These are phyloP conservation scores for Porites rus DNA, from an alignment of 92 coral and sea anemone species.

Conservation along the genomic window DNA sequence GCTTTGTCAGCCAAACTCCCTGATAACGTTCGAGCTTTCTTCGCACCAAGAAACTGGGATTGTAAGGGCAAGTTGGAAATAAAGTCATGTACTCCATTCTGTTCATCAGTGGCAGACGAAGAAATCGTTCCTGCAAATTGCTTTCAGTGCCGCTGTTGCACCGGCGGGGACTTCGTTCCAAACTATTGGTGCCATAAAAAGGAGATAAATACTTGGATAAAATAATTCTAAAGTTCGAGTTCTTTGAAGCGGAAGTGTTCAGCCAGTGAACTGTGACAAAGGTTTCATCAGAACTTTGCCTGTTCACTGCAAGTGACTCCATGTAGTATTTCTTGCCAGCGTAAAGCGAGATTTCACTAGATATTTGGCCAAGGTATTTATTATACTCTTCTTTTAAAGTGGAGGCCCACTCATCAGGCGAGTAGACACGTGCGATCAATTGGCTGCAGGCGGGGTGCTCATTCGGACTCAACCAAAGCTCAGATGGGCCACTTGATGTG, in stretches of 20 bases:
- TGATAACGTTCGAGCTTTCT: not conserved
- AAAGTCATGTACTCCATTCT: not conserved
- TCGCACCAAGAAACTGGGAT: not conserved
- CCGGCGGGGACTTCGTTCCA: not conserved
- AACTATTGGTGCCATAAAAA: not conserved
- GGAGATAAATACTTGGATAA: not conserved
- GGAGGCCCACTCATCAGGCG: conserved; percentile 13
- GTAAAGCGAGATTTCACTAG: conserved; percentile 8
- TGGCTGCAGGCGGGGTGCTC: conserved; percentile 6
- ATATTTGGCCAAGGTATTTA: conserved; percentile 21
- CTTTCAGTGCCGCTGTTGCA: not conserved
- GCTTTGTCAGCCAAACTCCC: not conserved
- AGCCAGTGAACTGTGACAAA: not conserved
- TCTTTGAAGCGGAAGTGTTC: not conserved
- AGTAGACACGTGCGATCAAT: conserved; percentile 4
- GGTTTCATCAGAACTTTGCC: not conserved
- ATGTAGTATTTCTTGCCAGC: not conserved
- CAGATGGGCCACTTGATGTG: conserved; percentile 24
- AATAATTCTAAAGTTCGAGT: not conserved
- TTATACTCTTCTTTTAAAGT: conserved; percentile 11
- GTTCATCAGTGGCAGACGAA: not conserved
- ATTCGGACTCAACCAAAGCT: conserved; percentile 24
- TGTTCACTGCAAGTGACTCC: not conserved
- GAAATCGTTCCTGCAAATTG: not conserved
- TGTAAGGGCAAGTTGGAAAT: not conserved